Base-by-base conservation (phyloP, 2,888 invertebrate genomes). In the Ormia ochracea region DNA sequence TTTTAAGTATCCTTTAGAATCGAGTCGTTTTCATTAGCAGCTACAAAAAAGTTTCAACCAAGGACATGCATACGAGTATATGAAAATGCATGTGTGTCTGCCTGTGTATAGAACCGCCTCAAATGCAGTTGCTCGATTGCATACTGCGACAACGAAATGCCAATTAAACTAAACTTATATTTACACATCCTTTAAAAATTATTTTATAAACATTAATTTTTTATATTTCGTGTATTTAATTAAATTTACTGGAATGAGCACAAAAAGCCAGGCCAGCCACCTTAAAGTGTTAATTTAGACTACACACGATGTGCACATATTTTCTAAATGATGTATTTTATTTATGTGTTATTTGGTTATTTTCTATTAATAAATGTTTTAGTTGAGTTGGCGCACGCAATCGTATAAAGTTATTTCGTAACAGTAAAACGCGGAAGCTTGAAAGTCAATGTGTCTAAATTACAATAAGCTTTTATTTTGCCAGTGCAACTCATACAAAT, bases 381-480 rank as follows among this genome's bases (percentile, higher is more conserved):
- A 38, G 68, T 56, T 61, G 61, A 68, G 63, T 61, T 68, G 68
- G 26, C 48, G 61, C 73, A 73, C 54, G 73, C 68, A 68, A 73
- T 41, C 4, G 52, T 63, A 61, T 58, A 54, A 65, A 48, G 21
- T 23, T 45, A 68, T 78, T 78, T 78, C 74, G 74, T 78, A 73
- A 65, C 74, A 48, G 69, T 59, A 63, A 79, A 63, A 79, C 38
- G 79, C 74, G 79, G 79, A 79, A 79, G 75, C 69, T 45, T 75
- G 70, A 65, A 75, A 75, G 65, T 74, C 69, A 74, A 74, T 74
- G 78, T 61, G 69, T 74, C 43, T 69, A 63, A 74, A 63, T 59
- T 50, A 63, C 50, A 78, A 43, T 69, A 36, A 58, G 68, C n/a
- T 48, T 56, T 75, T 59, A 50, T 17, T 28, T 31, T 52, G 19